Base-by-base conservation (phyloP, 2,888 invertebrate species). In the Ormyrus rosae region DNA sequence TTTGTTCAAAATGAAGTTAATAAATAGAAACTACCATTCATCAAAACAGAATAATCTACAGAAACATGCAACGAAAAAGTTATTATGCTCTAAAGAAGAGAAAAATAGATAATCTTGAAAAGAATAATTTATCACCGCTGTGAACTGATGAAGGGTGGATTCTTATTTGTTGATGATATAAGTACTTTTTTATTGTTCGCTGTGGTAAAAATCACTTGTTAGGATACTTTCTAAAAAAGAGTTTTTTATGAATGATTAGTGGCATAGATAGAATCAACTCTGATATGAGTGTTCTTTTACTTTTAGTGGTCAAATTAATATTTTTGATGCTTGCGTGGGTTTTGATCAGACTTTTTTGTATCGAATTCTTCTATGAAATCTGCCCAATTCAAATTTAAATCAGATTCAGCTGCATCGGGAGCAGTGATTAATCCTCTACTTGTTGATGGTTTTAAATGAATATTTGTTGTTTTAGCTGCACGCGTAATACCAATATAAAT, bases 311-410 rank as follows among this genome's bases (percentile, higher is more conserved):
- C 13, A 2, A 61, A 61, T 34, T 61, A 19, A 19, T 61, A 61
- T 61, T 34, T 64, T 64, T 8, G 5, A 46, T 58, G n/a, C 58
- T 70, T 70, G 58, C 58, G 19, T 70, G 70, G 13, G 45, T 48
- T 55, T 56, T 8, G 11, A 58, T 70, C 46, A 70, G 5, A 9
- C 11, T 70, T 48, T n/a, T 70, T 56, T 4, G 34, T 50, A 70
- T 6, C 8, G 48, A 70, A 70, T 53, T 58, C 58, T 56, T 70
- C 46, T 0, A 45, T 11, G 55, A 69, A 48, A 48, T 67, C 50
- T 48, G 13, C 3, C 50, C 51, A 19, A 53, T 69, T 55, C 53
- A 70, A 70, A 70, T 70, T 56, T 10, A 5, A 56, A 70, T 70
- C 10, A 58, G 6, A 48, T 70, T 45, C n/a, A 11, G 46, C n/a